Evolutionary conservation across 2,888 invertebrate species (phyloP), one percentile per base, ranked within the genome.

Genomic region (Andrena haemorrhoa): DNA sequence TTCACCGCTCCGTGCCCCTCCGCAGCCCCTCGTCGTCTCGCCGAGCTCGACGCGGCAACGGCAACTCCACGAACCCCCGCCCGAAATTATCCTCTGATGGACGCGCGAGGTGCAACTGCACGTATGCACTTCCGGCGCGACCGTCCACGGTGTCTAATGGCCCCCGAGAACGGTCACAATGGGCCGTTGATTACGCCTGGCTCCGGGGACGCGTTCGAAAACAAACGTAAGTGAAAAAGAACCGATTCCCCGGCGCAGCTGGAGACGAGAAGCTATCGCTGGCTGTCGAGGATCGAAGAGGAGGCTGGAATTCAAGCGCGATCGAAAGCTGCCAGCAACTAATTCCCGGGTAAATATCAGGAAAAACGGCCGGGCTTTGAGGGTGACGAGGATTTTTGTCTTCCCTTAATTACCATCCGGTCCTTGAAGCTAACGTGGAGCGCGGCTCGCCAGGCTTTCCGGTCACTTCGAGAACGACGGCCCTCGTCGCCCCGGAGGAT

Each of bases 141-240:
- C 49, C 23, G 73, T 68, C 61, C 79, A 35, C 65, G 53, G 61
- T 72, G 75, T 82, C 75, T 83, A 80, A 85, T 78, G 83, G 73
- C 61, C 12, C 70, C 29, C 33, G 58, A 65, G 79, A 23, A 63
- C 68, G 72, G 56, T 74, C 58, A 88, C 88, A 88, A 88, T 88
- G 80, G 83, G 47, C 72, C 70, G 74, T 86, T 88, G 88, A 88
- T 88, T 88, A 86, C 86, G 75, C 66, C 8, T n/a, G 23, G n/a
- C 60, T 51, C 33, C 26, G 35, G 77, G 31, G 47, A 69, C 66
- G 56, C 66, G 61, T 77, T 68, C 29, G 58, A 68, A 79, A 86
- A 85, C 85, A 80, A 85, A 80, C 41, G 75, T n/a, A 69, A 79
- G 65, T 74, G 81, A 79, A 75, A 83, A 83, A 84, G 78, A 47